A percentile compares a stretch with the other conserved stretches of the same genome.
These are phyloP conservation scores for Epistrophe grossulariae DNA, from an alignment of 2,888 invertebrate genomes.

Conservation along the genomic window DNA sequence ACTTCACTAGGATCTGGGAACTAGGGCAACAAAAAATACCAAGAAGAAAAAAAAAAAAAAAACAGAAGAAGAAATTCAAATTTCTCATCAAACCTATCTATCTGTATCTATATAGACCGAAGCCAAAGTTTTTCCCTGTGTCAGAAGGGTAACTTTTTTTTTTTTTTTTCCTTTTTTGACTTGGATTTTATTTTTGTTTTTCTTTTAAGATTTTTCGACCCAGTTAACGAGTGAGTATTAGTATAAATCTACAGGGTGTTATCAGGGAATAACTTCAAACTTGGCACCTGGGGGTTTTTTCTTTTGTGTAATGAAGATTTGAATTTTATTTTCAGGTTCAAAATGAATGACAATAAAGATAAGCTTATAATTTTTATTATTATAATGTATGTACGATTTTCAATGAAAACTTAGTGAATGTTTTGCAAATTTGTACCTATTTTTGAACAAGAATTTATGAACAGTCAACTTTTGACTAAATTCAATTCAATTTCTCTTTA, in stretches of 20 bases:
- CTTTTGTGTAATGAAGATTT: not conserved
- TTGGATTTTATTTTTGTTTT: conserved; percentile 7
- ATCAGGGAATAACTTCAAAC: not conserved
- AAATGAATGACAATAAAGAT: too few relatives aligned
- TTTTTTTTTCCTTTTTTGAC: not conserved
- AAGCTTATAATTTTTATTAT: too few relatives aligned
- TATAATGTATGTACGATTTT: too few relatives aligned
- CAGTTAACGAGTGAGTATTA: conserved; percentile 33
- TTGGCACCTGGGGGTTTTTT: not conserved
- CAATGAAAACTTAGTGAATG: too few relatives aligned
- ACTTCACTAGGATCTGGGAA: not conserved
- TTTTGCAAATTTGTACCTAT: too few relatives aligned
- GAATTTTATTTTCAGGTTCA: not conserved
- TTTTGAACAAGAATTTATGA: too few relatives aligned
- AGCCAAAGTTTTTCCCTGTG: conserved; percentile 26
- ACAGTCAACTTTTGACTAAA: too few relatives aligned
- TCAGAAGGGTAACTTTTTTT: conserved; percentile 10
- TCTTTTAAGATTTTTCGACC: conserved; percentile 36
- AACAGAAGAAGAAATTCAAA: conserved; percentile 36
- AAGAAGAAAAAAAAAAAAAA: conserved; percentile 19
- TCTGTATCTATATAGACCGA: not conserved
- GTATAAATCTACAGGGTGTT: not conserved
- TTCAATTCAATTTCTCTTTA: too few relatives aligned
- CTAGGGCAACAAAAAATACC: conserved; percentile 13
- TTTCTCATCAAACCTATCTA: conserved; percentile 44